These are phyloP conservation scores for Microcebus ravelobensis DNA, from an alignment of 2,113 vertebrate genomes.

Conservation along the genomic window DNA sequence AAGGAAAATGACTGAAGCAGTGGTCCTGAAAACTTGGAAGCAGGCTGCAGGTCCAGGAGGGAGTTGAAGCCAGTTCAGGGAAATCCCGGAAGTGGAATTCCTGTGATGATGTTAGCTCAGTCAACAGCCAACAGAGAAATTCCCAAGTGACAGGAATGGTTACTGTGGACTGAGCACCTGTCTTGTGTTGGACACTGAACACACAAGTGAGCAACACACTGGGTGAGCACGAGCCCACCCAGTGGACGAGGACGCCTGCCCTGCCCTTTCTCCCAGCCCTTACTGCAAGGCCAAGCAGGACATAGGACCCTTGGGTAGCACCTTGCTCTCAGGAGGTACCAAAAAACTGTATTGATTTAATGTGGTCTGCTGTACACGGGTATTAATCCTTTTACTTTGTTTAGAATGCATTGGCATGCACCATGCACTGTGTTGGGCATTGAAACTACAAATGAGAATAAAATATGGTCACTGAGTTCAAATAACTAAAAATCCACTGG, in stretches of 20 bases:
- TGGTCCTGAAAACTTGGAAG: neutral
- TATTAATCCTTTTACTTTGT: neutral
- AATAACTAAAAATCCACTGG: neutral
- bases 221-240: too few species aligned
- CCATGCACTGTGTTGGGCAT: accelerated
- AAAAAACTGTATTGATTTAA: neutral
- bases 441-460: neutral
- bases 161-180: neutral
- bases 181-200: neutral
- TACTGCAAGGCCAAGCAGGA: neutral
- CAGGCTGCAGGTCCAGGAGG: neutral
- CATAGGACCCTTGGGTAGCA: accelerated
- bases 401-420: neutral
- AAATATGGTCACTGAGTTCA: neutral
- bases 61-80: neutral
- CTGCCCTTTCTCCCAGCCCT: neutral
- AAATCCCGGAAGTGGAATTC: neutral
- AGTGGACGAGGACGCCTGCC: neutral
- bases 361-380: neutral
- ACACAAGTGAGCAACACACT: neutral
- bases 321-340: accelerated
- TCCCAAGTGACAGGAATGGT: neutral
- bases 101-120: neutral
- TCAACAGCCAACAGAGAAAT: neutral
- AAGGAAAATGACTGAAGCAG: neutral